Conservation (phyloP, 2,113 vertebrate species). For the Antigone vipio region DNA sequence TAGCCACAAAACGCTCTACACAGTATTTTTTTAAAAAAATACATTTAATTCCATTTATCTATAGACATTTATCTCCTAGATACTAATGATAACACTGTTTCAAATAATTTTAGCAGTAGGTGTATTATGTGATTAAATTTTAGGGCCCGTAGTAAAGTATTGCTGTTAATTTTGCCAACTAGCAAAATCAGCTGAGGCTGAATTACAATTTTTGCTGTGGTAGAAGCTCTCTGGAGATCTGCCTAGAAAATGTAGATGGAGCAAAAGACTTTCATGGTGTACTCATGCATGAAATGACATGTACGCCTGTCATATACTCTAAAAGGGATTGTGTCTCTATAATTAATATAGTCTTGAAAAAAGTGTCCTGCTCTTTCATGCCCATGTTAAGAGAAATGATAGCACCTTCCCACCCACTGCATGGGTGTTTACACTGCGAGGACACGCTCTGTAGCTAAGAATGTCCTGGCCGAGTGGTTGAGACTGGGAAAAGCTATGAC, state of each 20-base stretch:
- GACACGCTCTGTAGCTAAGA: neutral
- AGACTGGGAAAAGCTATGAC: neutral
- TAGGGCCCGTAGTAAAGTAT: neutral
- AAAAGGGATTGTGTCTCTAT: neutral
- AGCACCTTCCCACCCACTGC: neutral
- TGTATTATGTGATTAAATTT: neutral
- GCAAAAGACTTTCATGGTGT: neutral
- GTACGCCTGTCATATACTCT: neutral
- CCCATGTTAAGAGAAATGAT: neutral
- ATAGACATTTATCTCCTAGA: neutral
- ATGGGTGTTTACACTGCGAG: neutral
- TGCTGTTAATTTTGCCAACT: neutral
- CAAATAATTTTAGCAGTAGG: neutral
- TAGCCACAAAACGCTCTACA: neutral
- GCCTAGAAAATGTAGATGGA: neutral
- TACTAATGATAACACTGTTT: neutral
- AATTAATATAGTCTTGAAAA: neutral
- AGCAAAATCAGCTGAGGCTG: neutral
- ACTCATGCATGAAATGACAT: neutral
- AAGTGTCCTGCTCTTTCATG: neutral
- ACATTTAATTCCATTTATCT: neutral
- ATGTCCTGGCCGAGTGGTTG: neutral
- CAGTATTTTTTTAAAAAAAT: neutral
- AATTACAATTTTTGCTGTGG: neutral
- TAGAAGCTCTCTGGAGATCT: neutral